These are phyloP conservation scores for Tachyglossus aculeatus DNA, from an alignment of 2,797 vertebrate species.

Conservation along the genomic window DNA sequence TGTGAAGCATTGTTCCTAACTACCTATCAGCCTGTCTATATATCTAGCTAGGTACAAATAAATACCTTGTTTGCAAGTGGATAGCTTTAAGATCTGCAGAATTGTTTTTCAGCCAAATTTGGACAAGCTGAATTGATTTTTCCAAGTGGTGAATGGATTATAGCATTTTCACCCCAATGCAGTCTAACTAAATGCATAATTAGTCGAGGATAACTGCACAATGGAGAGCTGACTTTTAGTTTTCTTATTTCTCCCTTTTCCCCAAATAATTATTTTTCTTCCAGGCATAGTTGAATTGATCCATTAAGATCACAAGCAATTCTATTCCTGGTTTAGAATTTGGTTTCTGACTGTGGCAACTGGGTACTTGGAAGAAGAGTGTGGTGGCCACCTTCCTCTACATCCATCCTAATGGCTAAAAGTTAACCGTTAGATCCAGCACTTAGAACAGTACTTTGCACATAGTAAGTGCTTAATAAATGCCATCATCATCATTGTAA, in stretches of 20 bases:
- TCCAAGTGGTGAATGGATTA: not conserved
- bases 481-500: too few relatives aligned
- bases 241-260: not conserved
- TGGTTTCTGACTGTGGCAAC: too few relatives aligned
- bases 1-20: not conserved
- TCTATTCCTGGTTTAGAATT: constrained; percentile 11
- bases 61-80: not conserved
- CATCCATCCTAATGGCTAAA: too few relatives aligned
- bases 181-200: not conserved
- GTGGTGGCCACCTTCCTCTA: too few relatives aligned
- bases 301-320: constrained; percentile 37
- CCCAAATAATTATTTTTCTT: constrained; percentile 11
- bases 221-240: constrained; percentile 27
- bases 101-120: not conserved
- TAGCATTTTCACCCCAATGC: not conserved
- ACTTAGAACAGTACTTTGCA: too few relatives aligned
- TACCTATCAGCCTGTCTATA: not conserved
- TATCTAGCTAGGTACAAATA: not conserved
- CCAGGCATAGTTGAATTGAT: not conserved
- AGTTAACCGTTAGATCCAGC: too few relatives aligned
- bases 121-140: not conserved
- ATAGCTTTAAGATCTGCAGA: too few relatives aligned
- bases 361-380: too few relatives aligned
- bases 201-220: constrained; percentile 15
- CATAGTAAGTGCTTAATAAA: too few relatives aligned